Percentiles rank a stretch among this genome's conserved stretches.
Evolutionary conservation across 2,888 invertebrate genomes (phyloP).

Genomic region (Drosophila antonietae): DNA sequence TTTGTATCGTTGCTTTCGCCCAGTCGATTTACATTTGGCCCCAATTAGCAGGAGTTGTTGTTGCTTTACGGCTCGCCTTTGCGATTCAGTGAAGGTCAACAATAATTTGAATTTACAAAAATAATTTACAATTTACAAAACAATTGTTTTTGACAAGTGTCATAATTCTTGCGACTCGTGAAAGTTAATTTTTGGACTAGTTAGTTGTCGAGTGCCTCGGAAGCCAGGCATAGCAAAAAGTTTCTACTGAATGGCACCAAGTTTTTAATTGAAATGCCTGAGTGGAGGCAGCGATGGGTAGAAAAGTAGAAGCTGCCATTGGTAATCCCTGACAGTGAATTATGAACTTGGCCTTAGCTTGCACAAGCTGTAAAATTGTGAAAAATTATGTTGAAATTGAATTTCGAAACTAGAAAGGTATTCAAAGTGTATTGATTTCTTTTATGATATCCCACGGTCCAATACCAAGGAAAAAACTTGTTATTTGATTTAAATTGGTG

Average conservation of each 20-base stretch:
- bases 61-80: constrained; percentile 14
- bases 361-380: constrained; percentile 9
- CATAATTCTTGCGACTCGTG: constrained; percentile 46
- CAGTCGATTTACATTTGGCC: constrained; percentile 31
- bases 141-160: constrained; percentile 73
- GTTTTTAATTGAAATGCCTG: constrained; percentile 72
- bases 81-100: constrained; percentile 62
- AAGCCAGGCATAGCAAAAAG: constrained; percentile 37
- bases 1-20: constrained; percentile 35
- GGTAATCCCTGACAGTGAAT: constrained; percentile 48
- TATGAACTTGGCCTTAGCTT: constrained; percentile 35
- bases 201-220: constrained; percentile 26
- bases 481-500: not conserved
- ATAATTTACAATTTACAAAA: constrained; percentile 69
- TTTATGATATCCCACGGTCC: not conserved
- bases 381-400: constrained; percentile 19
- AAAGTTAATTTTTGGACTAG: constrained; percentile 34
- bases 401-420: not conserved
- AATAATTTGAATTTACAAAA: constrained; percentile 51
- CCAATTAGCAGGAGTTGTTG: constrained; percentile 56
- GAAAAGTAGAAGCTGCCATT: constrained; percentile 31
- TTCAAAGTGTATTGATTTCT: constrained; percentile 1
- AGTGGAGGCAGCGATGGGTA: constrained; percentile 4
- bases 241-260: constrained; percentile 49
- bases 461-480: not conserved